These are phyloP conservation scores for Rhopalosiphum padi DNA, from an alignment of 1,140 invertebrate species.

Conservation along the genomic window DNA sequence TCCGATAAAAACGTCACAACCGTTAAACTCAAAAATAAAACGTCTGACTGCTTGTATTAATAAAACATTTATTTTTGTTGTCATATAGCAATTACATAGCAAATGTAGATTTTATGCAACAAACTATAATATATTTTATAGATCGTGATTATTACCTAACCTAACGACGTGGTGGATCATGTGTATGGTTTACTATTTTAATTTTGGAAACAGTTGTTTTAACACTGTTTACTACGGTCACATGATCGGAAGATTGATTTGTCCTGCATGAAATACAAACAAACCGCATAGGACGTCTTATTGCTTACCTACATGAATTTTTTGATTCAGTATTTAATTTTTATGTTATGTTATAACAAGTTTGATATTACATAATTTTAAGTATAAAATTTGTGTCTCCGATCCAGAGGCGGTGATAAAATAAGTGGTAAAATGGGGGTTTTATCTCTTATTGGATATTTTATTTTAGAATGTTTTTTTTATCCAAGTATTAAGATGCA, in stretches of 20 bases:
- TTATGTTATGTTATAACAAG: not conserved
- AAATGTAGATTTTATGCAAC: not conserved
- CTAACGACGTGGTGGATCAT: not conserved
- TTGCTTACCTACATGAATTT: not conserved
- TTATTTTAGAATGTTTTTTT: not conserved
- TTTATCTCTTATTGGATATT: not conserved
- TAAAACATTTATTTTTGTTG: not conserved
- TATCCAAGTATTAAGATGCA: not conserved
- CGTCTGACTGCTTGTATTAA: not conserved
- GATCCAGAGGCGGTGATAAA: not conserved
- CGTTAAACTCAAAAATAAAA: not conserved
- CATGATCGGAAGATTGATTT: not conserved
- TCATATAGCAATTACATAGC: not conserved
- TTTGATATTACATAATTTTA: not conserved
- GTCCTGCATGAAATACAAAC: not conserved
- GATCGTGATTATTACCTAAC: no score
- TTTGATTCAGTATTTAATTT: not conserved
- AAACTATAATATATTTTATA: not conserved
- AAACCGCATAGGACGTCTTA: not conserved
- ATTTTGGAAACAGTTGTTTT: not conserved
- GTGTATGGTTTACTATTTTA: not conserved
- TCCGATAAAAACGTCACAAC: not conserved
- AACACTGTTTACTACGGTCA: not conserved
- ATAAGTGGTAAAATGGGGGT: not conserved
- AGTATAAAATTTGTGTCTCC: not conserved